Evolutionary conservation across 2,113 vertebrate genomes (phyloP).

Genomic region (Gnathonemus echidnorhynchus): DNA sequence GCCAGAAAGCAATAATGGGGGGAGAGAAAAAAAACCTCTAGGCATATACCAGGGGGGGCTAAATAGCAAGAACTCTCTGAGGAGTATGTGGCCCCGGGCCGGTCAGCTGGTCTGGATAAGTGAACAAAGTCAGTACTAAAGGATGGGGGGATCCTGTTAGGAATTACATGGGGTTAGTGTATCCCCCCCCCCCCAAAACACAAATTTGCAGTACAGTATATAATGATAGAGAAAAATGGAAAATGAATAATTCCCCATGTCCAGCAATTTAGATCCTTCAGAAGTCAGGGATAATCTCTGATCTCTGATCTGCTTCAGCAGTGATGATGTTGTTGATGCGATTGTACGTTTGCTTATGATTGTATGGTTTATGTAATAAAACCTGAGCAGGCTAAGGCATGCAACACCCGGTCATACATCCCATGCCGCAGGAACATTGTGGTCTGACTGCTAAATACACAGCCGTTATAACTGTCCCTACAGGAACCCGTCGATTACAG

Average conservation of each 20-base stretch:
- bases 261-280: background rate
- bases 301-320: background rate
- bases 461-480: background rate
- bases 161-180: background rate
- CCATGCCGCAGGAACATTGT: background rate
- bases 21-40: background rate
- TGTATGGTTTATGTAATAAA: background rate
- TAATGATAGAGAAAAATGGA: background rate
- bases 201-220: background rate
- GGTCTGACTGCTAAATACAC: background rate
- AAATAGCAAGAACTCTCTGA: no score
- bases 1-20: background rate
- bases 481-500: slow-evolving; percentile 82
- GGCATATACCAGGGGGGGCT: background rate
- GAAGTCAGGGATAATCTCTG: background rate
- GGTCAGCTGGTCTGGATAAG: background rate
- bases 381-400: background rate
- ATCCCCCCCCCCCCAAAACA: background rate
- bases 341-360: background rate
- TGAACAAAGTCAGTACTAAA: background rate
- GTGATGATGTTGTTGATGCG: background rate
- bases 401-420: background rate
- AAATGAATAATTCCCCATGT: background rate
- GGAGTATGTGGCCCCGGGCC: no score
- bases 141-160: background rate